Conservation (phyloP, 1,140 invertebrate species). For the Metopolophium dirhodum region DNA sequence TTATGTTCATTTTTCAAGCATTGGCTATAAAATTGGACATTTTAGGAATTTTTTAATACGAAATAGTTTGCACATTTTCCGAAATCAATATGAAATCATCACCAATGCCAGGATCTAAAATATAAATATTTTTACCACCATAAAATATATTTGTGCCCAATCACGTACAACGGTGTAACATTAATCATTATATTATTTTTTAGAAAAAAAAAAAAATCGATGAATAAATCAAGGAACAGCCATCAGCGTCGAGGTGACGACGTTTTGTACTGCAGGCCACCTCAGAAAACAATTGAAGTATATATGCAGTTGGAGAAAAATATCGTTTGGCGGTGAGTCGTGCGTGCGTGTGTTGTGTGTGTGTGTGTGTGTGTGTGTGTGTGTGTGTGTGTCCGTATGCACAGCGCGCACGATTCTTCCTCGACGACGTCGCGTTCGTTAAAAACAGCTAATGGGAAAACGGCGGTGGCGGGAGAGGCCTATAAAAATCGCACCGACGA, state of each 20-base stretch:
- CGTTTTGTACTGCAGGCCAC: not conserved
- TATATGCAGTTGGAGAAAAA: not conserved
- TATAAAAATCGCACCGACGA: slow-evolving; percentile 37
- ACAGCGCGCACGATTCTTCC: not conserved
- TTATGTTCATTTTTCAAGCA: not conserved
- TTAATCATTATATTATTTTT: not conserved
- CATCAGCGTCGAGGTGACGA: not conserved
- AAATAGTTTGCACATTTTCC: not conserved
- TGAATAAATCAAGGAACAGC: not conserved
- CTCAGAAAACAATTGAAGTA: not conserved
- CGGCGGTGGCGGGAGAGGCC: not conserved
- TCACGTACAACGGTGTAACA: not conserved
- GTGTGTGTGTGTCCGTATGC: not conserved
- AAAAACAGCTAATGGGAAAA: slow-evolving; percentile 49
- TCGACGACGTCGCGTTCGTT: slow-evolving; percentile 19
- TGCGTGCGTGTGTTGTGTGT: not conserved
- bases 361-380: not conserved
- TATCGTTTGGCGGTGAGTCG: not conserved
- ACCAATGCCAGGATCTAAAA: not conserved
- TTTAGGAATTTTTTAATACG: not conserved
- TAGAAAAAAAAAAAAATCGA: not conserved
- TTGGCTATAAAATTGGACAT: too few relatives aligned
- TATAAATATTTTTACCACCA: not conserved
- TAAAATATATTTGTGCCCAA: not conserved
- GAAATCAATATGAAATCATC: not conserved